Percentiles rank a stretch among this genome's conserved stretches.
These are phyloP conservation scores for Phoeniculus purpureus DNA, from an alignment of 2,797 vertebrate species.

Conservation along the genomic window DNA sequence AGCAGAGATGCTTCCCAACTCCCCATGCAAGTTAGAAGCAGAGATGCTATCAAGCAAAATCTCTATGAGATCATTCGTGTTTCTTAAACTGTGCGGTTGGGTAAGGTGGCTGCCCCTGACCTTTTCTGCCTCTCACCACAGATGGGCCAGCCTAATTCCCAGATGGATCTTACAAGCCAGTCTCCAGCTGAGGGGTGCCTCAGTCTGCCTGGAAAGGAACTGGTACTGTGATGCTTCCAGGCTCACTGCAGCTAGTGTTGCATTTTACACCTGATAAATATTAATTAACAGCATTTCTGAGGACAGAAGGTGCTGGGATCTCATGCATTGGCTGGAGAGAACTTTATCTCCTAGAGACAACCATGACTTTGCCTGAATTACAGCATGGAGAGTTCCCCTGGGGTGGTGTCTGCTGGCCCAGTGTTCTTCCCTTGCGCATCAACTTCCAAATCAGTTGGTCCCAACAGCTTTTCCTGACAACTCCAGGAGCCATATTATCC, in stretches of 20 bases:
- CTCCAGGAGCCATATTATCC: background rate
- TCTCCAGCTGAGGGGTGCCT: background rate
- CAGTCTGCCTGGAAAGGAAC: background rate
- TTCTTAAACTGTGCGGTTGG: fast-evolving
- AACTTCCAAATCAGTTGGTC: background rate
- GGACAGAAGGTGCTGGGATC: background rate
- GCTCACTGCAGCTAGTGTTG: background rate
- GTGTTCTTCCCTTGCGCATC: background rate
- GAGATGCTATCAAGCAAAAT: background rate
- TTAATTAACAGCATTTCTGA: constrained; percentile 19
- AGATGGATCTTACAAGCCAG: background rate
- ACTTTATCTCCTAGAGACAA: constrained; percentile 1
- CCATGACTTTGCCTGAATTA: constrained; percentile 9
- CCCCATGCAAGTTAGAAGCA: background rate
- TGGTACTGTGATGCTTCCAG: background rate
- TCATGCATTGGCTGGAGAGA: background rate
- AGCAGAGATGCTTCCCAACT: background rate
- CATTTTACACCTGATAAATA: constrained; percentile 26
- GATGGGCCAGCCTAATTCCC: background rate
- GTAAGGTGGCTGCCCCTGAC: background rate
- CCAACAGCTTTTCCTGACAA: background rate
- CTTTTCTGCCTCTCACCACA: background rate
- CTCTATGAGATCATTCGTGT: background rate
- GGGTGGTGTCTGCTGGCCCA: background rate
- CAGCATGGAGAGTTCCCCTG: background rate